These are phyloP conservation scores for Phycodurus eques DNA, from an alignment of 2,113 vertebrate species.

Conservation along the genomic window DNA sequence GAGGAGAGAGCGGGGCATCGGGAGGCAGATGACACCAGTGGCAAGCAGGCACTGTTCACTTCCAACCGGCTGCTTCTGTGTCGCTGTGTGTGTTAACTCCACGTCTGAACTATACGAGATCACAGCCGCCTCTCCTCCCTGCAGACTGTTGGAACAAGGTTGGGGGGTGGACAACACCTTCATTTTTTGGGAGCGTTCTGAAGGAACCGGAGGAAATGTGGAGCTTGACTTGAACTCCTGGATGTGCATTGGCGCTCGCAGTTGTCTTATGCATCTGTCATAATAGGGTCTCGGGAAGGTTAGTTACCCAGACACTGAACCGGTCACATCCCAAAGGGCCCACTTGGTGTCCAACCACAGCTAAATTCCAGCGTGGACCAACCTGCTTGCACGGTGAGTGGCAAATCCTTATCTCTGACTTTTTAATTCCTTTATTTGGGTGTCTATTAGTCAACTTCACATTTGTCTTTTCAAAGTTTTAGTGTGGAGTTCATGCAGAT, in stretches of 20 bases:
- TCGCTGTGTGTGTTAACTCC: conserved; percentile 52
- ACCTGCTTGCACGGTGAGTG: conserved; percentile 64
- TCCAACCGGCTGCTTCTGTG: conserved; percentile 41
- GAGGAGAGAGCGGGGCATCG: conserved; percentile 36
- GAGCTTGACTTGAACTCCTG: conserved; percentile 28
- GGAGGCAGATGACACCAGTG: conserved; percentile 39
- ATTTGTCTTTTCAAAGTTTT: not conserved
- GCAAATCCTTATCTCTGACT: conserved; percentile 33
- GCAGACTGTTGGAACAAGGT: conserved; percentile 47
- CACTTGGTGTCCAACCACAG: conserved; percentile 53
- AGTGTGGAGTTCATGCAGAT: not conserved
- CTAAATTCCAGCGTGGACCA: conserved; percentile 59
- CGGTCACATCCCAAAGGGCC: conserved; percentile 30
- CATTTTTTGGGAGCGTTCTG: not conserved
- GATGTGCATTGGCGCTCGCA: conserved; percentile 44
- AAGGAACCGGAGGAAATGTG: not conserved
- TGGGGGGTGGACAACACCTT: not conserved
- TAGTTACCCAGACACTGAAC: conserved; percentile 31
- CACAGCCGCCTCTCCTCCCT: conserved; percentile 39
- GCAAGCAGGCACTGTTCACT: conserved; percentile 45
- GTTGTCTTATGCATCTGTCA: conserved; percentile 2
- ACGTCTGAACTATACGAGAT: conserved; percentile 66
- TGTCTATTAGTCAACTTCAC: not conserved
- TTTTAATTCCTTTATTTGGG: conserved; percentile 20
- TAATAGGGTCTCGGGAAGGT: conserved; percentile 13